Evolutionary conservation across 53 echinoderm and acorn worm species (phyloP).

Genomic region (Stichopus horrens): DNA sequence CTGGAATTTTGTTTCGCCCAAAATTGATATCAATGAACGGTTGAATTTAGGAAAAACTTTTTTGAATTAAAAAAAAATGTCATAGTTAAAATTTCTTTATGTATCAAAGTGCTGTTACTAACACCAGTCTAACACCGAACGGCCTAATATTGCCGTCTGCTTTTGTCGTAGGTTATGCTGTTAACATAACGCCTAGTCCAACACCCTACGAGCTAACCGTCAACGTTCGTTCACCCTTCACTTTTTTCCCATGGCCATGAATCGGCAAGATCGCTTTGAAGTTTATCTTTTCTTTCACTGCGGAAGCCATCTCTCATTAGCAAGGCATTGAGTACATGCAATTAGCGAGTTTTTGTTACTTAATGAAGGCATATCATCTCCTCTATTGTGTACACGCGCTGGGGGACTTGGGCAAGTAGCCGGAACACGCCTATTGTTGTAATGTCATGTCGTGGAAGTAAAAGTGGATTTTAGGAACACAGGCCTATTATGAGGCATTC

Average conservation of each 20-base stretch:
- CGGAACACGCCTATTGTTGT: constrained; percentile 11
- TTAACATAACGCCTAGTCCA: no score
- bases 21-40: no score
- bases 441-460: not conserved
- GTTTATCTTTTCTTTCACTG: constrained; percentile 6
- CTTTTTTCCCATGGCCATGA: constrained; percentile 17
- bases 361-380: constrained; percentile 34
- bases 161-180: no score
- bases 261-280: constrained; percentile 18
- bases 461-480: constrained; percentile 15
- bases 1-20: no score
- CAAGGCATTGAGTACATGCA: constrained; percentile 28
- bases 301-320: constrained; percentile 14
- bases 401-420: constrained; percentile 31
- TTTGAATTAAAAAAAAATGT: no score
- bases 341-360: constrained; percentile 38
- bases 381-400: constrained; percentile 41
- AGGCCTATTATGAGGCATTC: constrained; percentile 2
- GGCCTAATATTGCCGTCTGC: no score
- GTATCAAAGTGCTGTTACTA: no score
- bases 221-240: not conserved
- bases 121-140: no score
- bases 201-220: not conserved
- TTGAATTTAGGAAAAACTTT: no score
- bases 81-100: no score